Base-by-base conservation (phyloP, 2,113 vertebrate genomes). In the Brevimyrus niger region DNA sequence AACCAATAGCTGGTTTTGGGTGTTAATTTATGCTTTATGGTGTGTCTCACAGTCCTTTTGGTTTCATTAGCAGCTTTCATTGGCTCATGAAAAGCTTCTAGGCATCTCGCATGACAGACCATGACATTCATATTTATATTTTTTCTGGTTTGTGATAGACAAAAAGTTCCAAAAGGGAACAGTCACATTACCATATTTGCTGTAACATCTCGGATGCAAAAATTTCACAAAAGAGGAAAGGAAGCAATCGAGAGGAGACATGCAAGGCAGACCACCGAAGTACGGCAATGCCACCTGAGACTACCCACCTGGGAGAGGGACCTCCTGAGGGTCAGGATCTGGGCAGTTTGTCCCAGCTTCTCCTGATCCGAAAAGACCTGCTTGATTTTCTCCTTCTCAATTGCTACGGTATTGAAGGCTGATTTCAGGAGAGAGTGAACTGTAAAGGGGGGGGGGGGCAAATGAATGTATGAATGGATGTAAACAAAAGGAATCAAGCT, bases 331-430 rank as follows among this genome's bases (percentile, higher is more conserved):
- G 97, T 96, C 90, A 95, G 92, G 94, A 99, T 96, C 95, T 99
- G 98, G 85, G 95, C 90, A 10, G 94, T 96, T 91, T 97, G 98
- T 94, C 96, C 96, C 21, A 96, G 94, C 91, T 98, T 96, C 89
- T 98, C 98, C 93, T 98, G 98, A 89, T 99, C 98, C 5, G 96
- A 96, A 93, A 99, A 95, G 93, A 99, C 96, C 95, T 98, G 97
- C 92, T 98, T 99, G 92, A 99, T 98, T 93, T 99, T 99, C 93
- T 99, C 98, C 92, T 99, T 99, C 94, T 99, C 98, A 92, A 99
- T 99, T 90, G 98, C 98, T 94, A 99, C 97, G 84, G 98, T 99
- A 94, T 99, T 99, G 95, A 99, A 99, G 9, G 98, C 97, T 87
- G 98, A 99, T 96, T 99, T 99, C 96, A 99, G 94, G 92, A 99